Conservation (phyloP, 1,140 invertebrate genomes). For the Physella acuta region DNA sequence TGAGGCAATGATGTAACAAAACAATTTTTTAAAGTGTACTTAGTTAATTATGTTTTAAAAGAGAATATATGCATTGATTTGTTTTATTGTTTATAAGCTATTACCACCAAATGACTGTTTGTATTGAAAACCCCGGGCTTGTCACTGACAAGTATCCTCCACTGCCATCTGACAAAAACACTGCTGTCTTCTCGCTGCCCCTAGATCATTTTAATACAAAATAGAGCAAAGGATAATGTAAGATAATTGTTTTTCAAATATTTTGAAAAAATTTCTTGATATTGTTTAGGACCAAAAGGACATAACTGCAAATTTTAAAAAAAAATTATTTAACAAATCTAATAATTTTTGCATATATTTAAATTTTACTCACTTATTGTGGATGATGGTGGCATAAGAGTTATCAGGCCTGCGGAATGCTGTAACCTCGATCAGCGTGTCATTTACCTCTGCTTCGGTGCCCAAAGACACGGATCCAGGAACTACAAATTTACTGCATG, state of each 20-base stretch:
- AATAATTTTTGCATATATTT: too few species aligned
- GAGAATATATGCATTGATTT: too few species aligned
- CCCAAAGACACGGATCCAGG: constrained; percentile 15
- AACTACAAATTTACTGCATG: constrained; percentile 15
- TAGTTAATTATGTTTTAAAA: too few species aligned
- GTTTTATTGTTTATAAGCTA: too few species aligned
- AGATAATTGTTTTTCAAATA: too few species aligned
- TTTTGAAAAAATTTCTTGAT: background rate
- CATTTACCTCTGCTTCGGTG: background rate
- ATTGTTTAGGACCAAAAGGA: background rate
- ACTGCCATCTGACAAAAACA: background rate
- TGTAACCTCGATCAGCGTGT: constrained; percentile 2
- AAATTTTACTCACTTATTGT: constrained; percentile 18
- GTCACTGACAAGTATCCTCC: constrained; percentile 2
- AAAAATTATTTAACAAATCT: background rate
- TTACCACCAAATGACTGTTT: constrained; percentile 21
- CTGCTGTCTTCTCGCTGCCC: background rate
- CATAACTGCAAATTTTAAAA: background rate
- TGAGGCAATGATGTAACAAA: too few species aligned
- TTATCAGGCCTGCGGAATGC: constrained; percentile 20
- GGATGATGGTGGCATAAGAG: constrained; percentile 13
- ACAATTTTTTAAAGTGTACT: too few species aligned
- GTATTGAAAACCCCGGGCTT: constrained; percentile 12
- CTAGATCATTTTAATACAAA: background rate
- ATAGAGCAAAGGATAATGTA: background rate